Base-by-base conservation (phyloP, 2,888 invertebrate genomes). In the Pegoplata infirma region DNA sequence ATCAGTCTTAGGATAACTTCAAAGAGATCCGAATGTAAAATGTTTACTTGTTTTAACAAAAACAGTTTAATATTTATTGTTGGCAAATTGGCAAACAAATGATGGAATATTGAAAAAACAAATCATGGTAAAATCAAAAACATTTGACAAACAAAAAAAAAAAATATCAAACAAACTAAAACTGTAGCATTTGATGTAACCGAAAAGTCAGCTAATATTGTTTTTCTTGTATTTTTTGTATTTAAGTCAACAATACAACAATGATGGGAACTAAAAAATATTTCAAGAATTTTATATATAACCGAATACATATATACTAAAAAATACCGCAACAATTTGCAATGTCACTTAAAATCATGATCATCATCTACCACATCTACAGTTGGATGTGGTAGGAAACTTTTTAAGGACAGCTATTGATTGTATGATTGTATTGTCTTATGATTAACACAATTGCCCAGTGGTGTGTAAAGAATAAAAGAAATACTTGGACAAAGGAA, bases 291-390 rank as follows among this genome's bases (percentile, higher is more conserved):
- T n/a, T n/a, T n/a, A n/a, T n/a, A n/a, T n/a, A n/a, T n/a, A n/a
- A n/a, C n/a, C n/a, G n/a, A n/a, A n/a, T n/a, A n/a, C n/a, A n/a
- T 19, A 12, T 36, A 44, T 32, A 21, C 53, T 63, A 44, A 19
- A n/a, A 63, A 67, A 56, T 68, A 55, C 76, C 67, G 59, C 76
- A 80, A 76, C 21, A 63, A 75, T 79, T 64, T 66, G 66, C 66
- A 71, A 75, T 68, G 21, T 49, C 49, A 73, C 47, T 53, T 59
- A 44, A 58, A 61, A 59, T 49, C 49, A 47, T 16, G 56, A 49
- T 49, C 25, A n/a, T 51, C 72, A 64, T 66, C 61, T 28, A 74
- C 63, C 71, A 28, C 66, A 75, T 59, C 36, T 16, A 44, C n/a
- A 32, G 17, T 17, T 8, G 46, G 25, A 36, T 14, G 19, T 4